Percentiles rank a stretch among this genome's conserved stretches.
Evolutionary conservation across 2,888 invertebrate genomes (phyloP).

Genomic region (Neoascia interrupta): DNA sequence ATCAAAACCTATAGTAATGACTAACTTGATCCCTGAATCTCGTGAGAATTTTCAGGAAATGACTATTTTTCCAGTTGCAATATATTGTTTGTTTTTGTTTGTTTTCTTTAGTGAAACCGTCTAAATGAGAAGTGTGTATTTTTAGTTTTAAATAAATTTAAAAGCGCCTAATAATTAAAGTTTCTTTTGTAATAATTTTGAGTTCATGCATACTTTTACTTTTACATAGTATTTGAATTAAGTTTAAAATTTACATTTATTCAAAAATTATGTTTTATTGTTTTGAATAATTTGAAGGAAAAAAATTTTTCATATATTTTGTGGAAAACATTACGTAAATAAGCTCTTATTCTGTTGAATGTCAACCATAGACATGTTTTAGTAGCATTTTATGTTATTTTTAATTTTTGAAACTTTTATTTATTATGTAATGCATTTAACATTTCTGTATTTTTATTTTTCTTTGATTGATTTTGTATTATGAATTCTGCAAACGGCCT

Average conservation of each 20-base stretch:
- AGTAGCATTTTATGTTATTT: background rate
- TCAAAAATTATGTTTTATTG: background rate
- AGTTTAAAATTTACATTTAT: background rate
- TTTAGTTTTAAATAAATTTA: background rate
- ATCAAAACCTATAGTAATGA: conserved; percentile 53
- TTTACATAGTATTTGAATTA: conserved; percentile 19
- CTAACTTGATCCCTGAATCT: conserved; percentile 62
- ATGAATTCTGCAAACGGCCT: conserved; percentile 44
- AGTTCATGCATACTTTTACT: background rate
- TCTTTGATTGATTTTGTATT: conserved; percentile 55
- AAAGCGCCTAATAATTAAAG: background rate
- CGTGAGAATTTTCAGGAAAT: conserved; percentile 59
- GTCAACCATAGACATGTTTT: conserved; percentile 22
- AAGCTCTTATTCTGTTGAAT: conserved; percentile 48
- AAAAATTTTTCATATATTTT: conserved; percentile 12
- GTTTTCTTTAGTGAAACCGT: conserved; percentile 37
- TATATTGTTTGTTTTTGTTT: conserved; percentile 3
- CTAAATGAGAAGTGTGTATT: conserved; percentile 7
- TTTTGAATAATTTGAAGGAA: background rate
- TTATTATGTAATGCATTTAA: conserved; percentile 10
- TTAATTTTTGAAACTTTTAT: background rate
- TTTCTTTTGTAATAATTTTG: background rate
- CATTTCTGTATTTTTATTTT: conserved; percentile 19
- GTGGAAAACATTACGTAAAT: conserved; percentile 31
- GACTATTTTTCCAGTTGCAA: conserved; percentile 47